A percentile compares a stretch with the other conserved stretches of the same genome.
Evolutionary conservation across 2,797 vertebrate species (phyloP).

Genomic region (Leptodactylus fallax): DNA sequence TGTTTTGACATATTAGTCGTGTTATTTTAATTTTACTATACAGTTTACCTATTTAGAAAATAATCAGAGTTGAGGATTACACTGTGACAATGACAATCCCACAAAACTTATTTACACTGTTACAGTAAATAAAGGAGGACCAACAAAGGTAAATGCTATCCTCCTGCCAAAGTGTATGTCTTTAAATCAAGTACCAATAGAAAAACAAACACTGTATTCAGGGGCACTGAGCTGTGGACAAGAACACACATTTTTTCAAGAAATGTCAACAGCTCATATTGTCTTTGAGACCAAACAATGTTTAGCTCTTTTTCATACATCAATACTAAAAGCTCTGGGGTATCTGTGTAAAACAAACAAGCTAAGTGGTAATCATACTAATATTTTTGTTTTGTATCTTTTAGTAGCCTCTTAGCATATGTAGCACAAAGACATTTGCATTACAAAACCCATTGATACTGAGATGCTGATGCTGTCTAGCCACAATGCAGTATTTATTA

Average conservation of each 20-base stretch:
- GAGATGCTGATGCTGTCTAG: neutral
- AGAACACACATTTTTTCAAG: constrained; percentile 48
- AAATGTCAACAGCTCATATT: constrained; percentile 50
- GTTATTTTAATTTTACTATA: neutral
- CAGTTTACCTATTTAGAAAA: neutral
- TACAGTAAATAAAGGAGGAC: constrained; percentile 20
- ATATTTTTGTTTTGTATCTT: constrained; percentile 42
- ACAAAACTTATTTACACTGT: constrained; percentile 33
- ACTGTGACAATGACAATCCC: neutral
- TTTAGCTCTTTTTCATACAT: constrained; percentile 30
- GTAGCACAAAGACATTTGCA: constrained; percentile 13
- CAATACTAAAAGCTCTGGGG: constrained; percentile 43
- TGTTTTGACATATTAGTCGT: neutral
- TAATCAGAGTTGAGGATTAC: neutral
- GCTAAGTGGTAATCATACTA: constrained; percentile 45
- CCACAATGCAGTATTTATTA: constrained; percentile 21
- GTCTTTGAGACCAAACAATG: constrained; percentile 34
- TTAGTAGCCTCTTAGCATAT: constrained; percentile 45
- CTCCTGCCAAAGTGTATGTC: constrained; percentile 20
- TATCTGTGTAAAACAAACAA: constrained; percentile 39
- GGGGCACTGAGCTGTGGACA: constrained; percentile 42
- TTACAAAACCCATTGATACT: constrained; percentile 25
- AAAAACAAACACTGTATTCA: constrained; percentile 47
- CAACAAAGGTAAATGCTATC: constrained; percentile 33
- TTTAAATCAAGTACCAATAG: constrained; percentile 51